Percentiles rank a stretch among this genome's conserved stretches.
Evolutionary conservation across 2,113 vertebrate genomes (phyloP).

Genomic region (Ibidorhyncha struthersii): DNA sequence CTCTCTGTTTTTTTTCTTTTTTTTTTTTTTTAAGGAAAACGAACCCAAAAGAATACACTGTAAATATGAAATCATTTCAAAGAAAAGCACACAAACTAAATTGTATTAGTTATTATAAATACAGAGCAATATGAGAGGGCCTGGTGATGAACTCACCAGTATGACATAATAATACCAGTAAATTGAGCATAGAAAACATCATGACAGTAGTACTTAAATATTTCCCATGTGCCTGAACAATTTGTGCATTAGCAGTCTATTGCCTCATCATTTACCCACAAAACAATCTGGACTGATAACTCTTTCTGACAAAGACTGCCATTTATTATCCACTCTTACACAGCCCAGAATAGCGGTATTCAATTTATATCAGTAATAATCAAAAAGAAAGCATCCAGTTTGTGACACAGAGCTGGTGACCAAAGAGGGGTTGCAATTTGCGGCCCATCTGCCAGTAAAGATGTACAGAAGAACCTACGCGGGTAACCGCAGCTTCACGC

Average conservation of each 20-base stretch:
- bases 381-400: neutral
- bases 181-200: slow-evolving; percentile 16
- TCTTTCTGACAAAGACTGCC: slow-evolving; percentile 1
- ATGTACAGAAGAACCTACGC: fast-evolving
- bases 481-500: neutral
- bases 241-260: slow-evolving; percentile 51
- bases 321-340: slow-evolving; percentile 17
- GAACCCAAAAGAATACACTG: neutral
- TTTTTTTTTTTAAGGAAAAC: neutral
- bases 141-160: slow-evolving; percentile 17
- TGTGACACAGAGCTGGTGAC: neutral
- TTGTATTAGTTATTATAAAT: neutral
- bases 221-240: slow-evolving; percentile 24
- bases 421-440: neutral
- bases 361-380: neutral
- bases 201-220: slow-evolving; percentile 14
- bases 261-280: slow-evolving; percentile 25
- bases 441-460: neutral
- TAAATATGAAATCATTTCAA: neutral
- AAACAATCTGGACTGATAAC: neutral
- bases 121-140: neutral
- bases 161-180: slow-evolving; percentile 29
- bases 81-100: neutral
- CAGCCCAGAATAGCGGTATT: neutral
- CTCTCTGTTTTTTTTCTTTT: too few relatives aligned